These are phyloP conservation scores for Psilanteris sp. DNA, from an alignment of 1,140 invertebrate species.

Conservation along the genomic window DNA sequence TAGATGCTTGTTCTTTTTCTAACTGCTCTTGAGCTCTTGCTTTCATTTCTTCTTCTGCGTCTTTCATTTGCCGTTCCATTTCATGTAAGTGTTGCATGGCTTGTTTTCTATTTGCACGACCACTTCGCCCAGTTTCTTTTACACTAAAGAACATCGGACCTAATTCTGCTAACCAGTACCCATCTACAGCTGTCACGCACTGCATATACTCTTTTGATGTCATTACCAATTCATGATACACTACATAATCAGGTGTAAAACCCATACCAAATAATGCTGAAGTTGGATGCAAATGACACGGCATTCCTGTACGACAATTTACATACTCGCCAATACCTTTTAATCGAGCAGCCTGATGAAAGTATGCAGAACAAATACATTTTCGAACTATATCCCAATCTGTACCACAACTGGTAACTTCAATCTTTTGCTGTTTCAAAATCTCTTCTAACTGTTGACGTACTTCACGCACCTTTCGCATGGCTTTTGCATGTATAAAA, in stretches of 20 bases:
- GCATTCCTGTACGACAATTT: slow-evolving; percentile 98
- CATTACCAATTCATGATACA: slow-evolving; percentile 98
- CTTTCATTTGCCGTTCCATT: slow-evolving; percentile 98
- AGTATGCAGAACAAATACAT: slow-evolving; percentile 99
- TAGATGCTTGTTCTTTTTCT: slow-evolving; percentile 85
- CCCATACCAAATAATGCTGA: slow-evolving; percentile 99
- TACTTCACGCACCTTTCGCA: slow-evolving; percentile 98
- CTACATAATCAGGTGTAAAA: slow-evolving; percentile 98
- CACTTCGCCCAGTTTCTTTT: slow-evolving; percentile 90
- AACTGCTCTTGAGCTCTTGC: slow-evolving; percentile 85
- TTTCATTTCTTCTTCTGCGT: slow-evolving; percentile 92
- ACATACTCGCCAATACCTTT: slow-evolving; percentile 99
- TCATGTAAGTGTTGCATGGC: slow-evolving; percentile 92
- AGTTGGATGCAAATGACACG: slow-evolving; percentile 99
- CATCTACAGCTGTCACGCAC: slow-evolving; percentile 99
- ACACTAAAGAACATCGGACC: slow-evolving; percentile 99
- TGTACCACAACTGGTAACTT: slow-evolving; percentile 94
- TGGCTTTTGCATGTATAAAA: slow-evolving; percentile 98
- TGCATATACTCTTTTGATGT: slow-evolving; percentile 99
- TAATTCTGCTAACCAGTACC: slow-evolving; percentile 97
- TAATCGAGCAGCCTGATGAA: slow-evolving; percentile 96
- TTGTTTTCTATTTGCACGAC: slow-evolving; percentile 89
- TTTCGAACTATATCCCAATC: slow-evolving; percentile 99
- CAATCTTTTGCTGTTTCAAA: slow-evolving; percentile 96
- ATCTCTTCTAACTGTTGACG: slow-evolving; percentile 98